Evolutionary conservation across 2,888 invertebrate species (phyloP).

Genomic region (Phengaris arion): DNA sequence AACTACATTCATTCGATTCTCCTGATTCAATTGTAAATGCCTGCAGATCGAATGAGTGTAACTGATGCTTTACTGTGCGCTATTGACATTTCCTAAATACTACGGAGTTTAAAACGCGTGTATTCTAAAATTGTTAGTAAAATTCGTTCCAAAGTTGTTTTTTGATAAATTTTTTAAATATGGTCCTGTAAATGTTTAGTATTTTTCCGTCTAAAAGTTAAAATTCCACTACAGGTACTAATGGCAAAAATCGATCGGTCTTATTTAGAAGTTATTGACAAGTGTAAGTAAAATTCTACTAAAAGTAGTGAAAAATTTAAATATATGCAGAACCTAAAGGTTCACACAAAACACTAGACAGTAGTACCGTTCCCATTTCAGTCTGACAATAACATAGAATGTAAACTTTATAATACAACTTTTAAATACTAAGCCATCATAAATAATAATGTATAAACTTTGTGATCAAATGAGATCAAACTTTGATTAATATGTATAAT

Average conservation of each 20-base stretch:
- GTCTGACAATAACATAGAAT: slow-evolving; percentile 5
- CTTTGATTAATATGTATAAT: background rate
- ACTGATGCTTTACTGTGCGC: slow-evolving; percentile 47
- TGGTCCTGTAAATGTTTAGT: slow-evolving; percentile 24
- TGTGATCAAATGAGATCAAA: background rate
- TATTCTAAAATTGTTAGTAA: slow-evolving; percentile 25
- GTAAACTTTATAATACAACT: background rate
- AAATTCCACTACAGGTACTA: background rate
- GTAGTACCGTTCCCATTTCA: background rate
- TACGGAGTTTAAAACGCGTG: slow-evolving; percentile 22
- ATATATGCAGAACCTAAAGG: background rate
- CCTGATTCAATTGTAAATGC: background rate
- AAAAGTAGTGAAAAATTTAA: slow-evolving; percentile 14
- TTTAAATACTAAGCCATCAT: slow-evolving; percentile 5
- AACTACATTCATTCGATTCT: background rate
- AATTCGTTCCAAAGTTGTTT: slow-evolving; percentile 17
- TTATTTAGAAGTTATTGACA: background rate
- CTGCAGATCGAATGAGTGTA: slow-evolving; percentile 8
- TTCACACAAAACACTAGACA: background rate
- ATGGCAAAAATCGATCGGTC: too few species aligned
- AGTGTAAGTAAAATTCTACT: slow-evolving; percentile 13
- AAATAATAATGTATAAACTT: background rate
- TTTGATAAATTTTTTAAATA: background rate
- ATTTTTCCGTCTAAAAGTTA: background rate
- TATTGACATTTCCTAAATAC: slow-evolving; percentile 36